Conservation (phyloP, 2,113 vertebrate genomes). For the Petrocephalus microphthalmus region DNA sequence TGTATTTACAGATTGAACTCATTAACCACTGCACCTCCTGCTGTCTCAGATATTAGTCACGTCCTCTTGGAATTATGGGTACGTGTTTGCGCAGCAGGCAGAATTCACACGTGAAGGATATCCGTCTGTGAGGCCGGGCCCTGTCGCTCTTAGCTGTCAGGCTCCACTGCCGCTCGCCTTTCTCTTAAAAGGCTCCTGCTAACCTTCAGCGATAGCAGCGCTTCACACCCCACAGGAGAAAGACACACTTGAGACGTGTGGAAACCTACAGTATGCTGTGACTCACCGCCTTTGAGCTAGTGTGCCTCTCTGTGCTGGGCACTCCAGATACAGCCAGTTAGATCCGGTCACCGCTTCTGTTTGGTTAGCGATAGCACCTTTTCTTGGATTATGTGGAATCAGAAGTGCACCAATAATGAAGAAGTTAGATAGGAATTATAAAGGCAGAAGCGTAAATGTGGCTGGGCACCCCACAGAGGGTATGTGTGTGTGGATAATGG, state of each 20-base stretch:
- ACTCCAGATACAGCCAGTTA: neutral
- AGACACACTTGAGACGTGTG: neutral
- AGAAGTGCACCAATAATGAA: neutral
- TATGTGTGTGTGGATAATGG: too few relatives aligned
- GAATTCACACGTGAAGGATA: neutral
- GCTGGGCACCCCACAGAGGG: neutral
- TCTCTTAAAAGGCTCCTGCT: neutral
- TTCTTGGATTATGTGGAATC: neutral
- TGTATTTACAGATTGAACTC: neutral
- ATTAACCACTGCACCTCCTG: conserved; percentile 3
- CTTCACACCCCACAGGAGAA: neutral
- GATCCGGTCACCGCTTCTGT: neutral
- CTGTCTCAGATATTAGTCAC: neutral
- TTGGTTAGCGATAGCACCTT: neutral
- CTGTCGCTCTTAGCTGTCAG: neutral
- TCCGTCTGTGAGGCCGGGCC: neutral
- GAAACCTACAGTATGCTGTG: neutral
- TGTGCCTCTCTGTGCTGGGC: neutral
- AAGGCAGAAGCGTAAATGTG: neutral
- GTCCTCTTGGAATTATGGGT: neutral
- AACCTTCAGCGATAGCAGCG: neutral
- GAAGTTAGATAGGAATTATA: neutral
- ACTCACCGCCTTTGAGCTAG: neutral
- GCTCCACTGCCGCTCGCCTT: neutral
- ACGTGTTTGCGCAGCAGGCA: neutral